Evolutionary conservation across 2,888 invertebrate species (phyloP).

Genomic region (Penaeus monodon): DNA sequence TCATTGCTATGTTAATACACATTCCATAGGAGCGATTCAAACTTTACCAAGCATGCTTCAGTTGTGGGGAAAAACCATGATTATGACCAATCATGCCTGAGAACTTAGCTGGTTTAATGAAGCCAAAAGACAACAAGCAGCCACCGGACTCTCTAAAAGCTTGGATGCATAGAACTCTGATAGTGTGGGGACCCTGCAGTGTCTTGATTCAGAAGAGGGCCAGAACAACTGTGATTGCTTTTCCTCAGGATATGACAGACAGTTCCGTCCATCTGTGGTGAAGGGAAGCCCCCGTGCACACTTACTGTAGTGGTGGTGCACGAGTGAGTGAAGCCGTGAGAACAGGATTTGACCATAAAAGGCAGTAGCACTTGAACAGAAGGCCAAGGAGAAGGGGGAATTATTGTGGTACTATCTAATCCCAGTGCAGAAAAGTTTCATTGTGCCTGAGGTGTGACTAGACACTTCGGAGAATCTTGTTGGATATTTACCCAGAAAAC

Average conservation of each 20-base stretch:
- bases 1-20: slow-evolving; percentile 68
- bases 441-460: slow-evolving; percentile 66
- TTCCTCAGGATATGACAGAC: background rate
- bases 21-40: slow-evolving; percentile 69
- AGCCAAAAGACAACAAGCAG: slow-evolving; percentile 5
- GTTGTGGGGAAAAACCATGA: slow-evolving; percentile 68
- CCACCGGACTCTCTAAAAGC: background rate
- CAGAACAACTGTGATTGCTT: background rate
- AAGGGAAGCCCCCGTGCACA: slow-evolving; percentile 67
- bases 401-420: background rate
- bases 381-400: slow-evolving; percentile 15
- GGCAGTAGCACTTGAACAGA: slow-evolving; percentile 66
- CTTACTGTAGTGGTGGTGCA: slow-evolving; percentile 67
- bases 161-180: background rate
- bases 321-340: slow-evolving; percentile 66
- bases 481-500: slow-evolving; percentile 67
- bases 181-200: background rate
- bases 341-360: slow-evolving; percentile 67
- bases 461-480: slow-evolving; percentile 67
- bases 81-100: slow-evolving; percentile 40
- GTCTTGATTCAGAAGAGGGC: background rate
- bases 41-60: slow-evolving; percentile 67
- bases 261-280: slow-evolving; percentile 64
- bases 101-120: background rate
- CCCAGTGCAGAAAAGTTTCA: slow-evolving; percentile 53